Conservation (phyloP, 2,797 vertebrate species). For the Sebastolobus altivelis region DNA sequence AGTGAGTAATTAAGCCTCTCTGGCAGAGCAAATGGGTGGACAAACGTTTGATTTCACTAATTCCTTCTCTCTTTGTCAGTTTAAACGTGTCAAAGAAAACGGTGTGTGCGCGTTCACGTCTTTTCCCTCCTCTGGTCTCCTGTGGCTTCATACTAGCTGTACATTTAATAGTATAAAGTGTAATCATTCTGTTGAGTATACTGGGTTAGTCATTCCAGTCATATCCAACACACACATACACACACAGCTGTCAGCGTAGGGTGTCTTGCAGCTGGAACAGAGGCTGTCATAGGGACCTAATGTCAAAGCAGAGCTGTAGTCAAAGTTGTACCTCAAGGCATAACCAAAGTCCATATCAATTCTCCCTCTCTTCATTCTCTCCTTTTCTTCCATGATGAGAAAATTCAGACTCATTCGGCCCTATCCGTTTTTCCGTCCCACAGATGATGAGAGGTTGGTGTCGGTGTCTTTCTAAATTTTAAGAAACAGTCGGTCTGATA, state of each 20-base stretch:
- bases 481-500: slow-evolving; percentile 7
- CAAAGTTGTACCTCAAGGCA: slow-evolving; percentile 56
- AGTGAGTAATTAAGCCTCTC: slow-evolving; percentile 71
- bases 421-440: neutral
- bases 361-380: slow-evolving; percentile 20
- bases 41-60: slow-evolving; percentile 63
- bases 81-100: slow-evolving; percentile 43
- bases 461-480: slow-evolving; percentile 24
- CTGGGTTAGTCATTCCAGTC: slow-evolving; percentile 43
- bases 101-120: neutral
- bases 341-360: slow-evolving; percentile 45
- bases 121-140: neutral
- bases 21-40: slow-evolving; percentile 54
- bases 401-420: neutral
- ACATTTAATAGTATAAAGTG: slow-evolving; percentile 9
- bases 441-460: slow-evolving; percentile 5
- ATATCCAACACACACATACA: slow-evolving; percentile 21
- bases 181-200: slow-evolving; percentile 2
- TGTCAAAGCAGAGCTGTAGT: slow-evolving; percentile 65
- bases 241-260: slow-evolving; percentile 44
- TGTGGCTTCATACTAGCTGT: neutral
- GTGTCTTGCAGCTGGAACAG: slow-evolving; percentile 57
- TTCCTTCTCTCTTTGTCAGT: slow-evolving; percentile 51
- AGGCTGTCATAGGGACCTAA: slow-evolving; percentile 65
- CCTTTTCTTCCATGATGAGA: slow-evolving; percentile 1